Conservation (phyloP, 2,888 invertebrate species). For the Drosophila gaucha region DNA sequence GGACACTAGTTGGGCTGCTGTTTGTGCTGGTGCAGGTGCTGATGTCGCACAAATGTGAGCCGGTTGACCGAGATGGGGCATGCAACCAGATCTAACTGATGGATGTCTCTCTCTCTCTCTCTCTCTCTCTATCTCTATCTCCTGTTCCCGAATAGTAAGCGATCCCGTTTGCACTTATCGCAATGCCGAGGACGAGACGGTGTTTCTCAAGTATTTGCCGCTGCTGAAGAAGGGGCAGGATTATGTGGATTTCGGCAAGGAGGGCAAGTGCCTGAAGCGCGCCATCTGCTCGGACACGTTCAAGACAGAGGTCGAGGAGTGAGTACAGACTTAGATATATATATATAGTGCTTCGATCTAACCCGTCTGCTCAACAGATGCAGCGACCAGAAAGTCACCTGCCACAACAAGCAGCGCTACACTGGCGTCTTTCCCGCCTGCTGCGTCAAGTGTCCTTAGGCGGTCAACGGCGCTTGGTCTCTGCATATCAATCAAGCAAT, state of each 20-base stretch:
- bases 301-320: slow-evolving; percentile 76
- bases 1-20: slow-evolving; percentile 27
- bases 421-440: slow-evolving; percentile 82
- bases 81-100: background rate
- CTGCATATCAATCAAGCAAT: slow-evolving; percentile 3
- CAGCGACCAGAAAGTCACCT: slow-evolving; percentile 67
- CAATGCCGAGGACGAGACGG: slow-evolving; percentile 75
- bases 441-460: slow-evolving; percentile 78
- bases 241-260: slow-evolving; percentile 78
- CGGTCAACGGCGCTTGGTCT: background rate
- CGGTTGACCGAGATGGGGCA: slow-evolving; percentile 9
- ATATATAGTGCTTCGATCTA: background rate
- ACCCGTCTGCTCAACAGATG: slow-evolving; percentile 54
- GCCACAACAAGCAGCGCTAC: slow-evolving; percentile 77
- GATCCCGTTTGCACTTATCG: slow-evolving; percentile 80
- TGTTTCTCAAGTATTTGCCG: slow-evolving; percentile 80
- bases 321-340: slow-evolving; percentile 39
- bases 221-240: slow-evolving; percentile 73
- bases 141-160: slow-evolving; percentile 45
- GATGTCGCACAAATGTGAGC: slow-evolving; percentile 21
- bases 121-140: background rate
- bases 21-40: slow-evolving; percentile 21
- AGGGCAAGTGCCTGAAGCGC: slow-evolving; percentile 79
- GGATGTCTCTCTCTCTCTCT: background rate
- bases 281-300: slow-evolving; percentile 79